phyloP scores from a whole-genome alignment of 30 jellyfish, hydroid and myxozoan genomes.

The Hydractinia echinata region DNA sequence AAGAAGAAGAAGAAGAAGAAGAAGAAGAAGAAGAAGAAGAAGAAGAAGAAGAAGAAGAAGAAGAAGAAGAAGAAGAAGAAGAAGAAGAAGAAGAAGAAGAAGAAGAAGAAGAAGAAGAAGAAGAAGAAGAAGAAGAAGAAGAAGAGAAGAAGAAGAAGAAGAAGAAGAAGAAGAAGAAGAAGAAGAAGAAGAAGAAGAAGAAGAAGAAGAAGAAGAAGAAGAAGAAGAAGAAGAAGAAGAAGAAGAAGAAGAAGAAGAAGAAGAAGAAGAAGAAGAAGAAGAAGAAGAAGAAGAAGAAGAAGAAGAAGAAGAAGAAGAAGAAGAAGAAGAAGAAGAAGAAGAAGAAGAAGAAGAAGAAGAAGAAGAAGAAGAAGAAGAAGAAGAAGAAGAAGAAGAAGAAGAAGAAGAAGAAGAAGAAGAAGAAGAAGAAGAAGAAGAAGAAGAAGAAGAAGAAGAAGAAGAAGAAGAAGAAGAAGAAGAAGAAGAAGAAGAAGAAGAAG shows the following conservation, averaged over 20 bases:
- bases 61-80: too few species aligned
- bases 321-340: neutral
- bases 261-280: constrained; percentile 41
- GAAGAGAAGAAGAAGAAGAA: constrained; percentile 11
- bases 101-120: neutral
- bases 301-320: constrained; percentile 37
- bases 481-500: constrained; percentile 35
- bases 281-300: constrained; percentile 16
- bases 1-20: too few species aligned
- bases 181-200: constrained; percentile 7
- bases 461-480: constrained; percentile 17
- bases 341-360: constrained; percentile 20
- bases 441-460: constrained; percentile 21
- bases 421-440: constrained; percentile 8
- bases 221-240: constrained; percentile 27
- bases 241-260: constrained; percentile 11
- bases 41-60: too few species aligned
- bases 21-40: too few species aligned
- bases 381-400: constrained; percentile 16
- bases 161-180: constrained; percentile 15
- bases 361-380: constrained; percentile 8
- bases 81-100: constrained; percentile 19
- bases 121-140: constrained; percentile 10
- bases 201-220: neutral
- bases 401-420: neutral